These are phyloP conservation scores for Elephas maximus DNA, from an alignment of 2,113 vertebrate species.

Conservation along the genomic window DNA sequence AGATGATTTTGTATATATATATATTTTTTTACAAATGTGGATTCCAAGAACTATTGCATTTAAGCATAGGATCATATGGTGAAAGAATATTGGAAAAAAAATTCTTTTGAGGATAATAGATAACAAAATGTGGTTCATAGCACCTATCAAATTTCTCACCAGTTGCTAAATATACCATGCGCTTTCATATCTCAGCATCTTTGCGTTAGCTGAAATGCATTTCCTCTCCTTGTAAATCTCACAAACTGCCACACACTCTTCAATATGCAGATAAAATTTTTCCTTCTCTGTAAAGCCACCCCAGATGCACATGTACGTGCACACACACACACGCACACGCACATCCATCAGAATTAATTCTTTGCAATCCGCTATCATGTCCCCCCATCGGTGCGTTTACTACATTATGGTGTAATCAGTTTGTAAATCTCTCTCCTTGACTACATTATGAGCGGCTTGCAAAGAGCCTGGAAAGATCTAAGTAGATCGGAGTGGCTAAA, in stretches of 20 bases:
- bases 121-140: conserved; percentile 24
- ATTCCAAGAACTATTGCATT: conserved; percentile 55
- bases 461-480: background rate
- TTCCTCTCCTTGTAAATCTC: background rate
- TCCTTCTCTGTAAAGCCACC: conserved; percentile 12
- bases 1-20: conserved; percentile 60
- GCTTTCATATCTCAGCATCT: conserved; percentile 31
- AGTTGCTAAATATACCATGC: conserved; percentile 23
- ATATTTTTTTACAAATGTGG: conserved; percentile 56
- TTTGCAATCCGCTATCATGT: background rate
- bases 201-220: background rate
- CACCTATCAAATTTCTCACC: conserved; percentile 5
- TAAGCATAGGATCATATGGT: conserved; percentile 24
- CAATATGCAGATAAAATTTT: conserved; percentile 7
- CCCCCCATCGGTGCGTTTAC: background rate
- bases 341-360: background rate
- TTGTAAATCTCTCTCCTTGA: conserved; percentile 21
- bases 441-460: conserved; percentile 17
- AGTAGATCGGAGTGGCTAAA: background rate
- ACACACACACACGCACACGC: fast-evolving
- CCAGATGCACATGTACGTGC: background rate
- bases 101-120: conserved; percentile 44
- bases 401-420: background rate
- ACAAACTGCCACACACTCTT: conserved; percentile 17
- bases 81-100: conserved; percentile 50